Evolutionary conservation across 2,113 vertebrate genomes (phyloP).

Genomic region (Scartelaos histophorus): DNA sequence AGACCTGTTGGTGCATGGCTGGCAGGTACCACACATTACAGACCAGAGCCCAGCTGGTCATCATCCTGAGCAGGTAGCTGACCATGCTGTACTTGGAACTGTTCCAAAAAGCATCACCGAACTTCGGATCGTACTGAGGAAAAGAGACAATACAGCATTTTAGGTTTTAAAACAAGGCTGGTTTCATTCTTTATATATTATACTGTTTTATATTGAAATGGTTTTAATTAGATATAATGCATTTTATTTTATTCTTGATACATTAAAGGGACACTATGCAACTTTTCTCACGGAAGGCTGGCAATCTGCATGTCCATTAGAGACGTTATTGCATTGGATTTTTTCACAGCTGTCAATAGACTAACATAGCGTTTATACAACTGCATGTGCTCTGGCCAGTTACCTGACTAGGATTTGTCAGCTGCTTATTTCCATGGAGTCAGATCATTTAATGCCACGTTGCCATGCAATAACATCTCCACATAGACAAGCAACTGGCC

Average conservation of each 20-base stretch:
- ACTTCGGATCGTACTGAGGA: conserved; percentile 91
- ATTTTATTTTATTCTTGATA: not conserved
- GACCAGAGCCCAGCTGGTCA: conserved; percentile 98
- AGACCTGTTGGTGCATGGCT: conserved; percentile 90
- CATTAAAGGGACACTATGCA: not conserved
- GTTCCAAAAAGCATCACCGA: conserved; percentile 99
- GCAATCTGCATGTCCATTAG: not conserved
- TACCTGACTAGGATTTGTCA: too few relatives aligned
- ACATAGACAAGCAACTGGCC: too few relatives aligned
- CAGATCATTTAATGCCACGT: too few relatives aligned
- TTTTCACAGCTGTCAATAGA: not conserved
- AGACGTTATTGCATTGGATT: not conserved
- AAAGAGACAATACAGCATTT: not conserved
- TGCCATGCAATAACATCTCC: too few relatives aligned
- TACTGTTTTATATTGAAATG: too few relatives aligned
- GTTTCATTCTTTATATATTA: not conserved
- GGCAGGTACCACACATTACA: conserved; percentile 96
- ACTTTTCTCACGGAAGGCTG: not conserved
- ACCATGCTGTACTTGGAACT: conserved; percentile 93
- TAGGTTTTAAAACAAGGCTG: too few relatives aligned
- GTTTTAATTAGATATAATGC: not conserved
- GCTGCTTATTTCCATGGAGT: too few relatives aligned
- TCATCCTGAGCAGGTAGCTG: conserved; percentile 92
- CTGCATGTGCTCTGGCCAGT: too few relatives aligned
- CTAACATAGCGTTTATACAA: not conserved